Percentiles rank a stretch among this genome's conserved stretches.
phyloP scores from a whole-genome alignment of 2,888 invertebrate genomes.

The Tachina grossa region DNA sequence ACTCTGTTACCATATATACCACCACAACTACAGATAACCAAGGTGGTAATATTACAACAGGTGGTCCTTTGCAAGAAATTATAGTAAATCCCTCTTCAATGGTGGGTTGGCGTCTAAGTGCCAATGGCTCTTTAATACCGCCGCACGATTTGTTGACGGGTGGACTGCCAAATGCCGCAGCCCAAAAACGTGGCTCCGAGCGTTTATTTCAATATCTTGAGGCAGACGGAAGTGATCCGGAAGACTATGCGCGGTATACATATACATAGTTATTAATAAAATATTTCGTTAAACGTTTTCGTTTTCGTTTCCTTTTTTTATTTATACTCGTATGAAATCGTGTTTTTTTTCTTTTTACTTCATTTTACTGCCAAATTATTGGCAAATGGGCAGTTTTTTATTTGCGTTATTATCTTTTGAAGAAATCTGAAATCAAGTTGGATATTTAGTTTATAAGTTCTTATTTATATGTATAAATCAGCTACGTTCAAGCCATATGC shows the following conservation, averaged over 20 bases:
- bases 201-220: constrained; percentile 89
- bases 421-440: background rate
- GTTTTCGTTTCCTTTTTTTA: background rate
- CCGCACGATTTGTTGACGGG: constrained; percentile 82
- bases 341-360: constrained; percentile 36
- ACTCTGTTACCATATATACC: constrained; percentile 81
- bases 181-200: constrained; percentile 86
- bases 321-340: background rate
- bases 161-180: constrained; percentile 80
- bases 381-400: constrained; percentile 4
- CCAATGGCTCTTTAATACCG: constrained; percentile 82
- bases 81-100: constrained; percentile 82
- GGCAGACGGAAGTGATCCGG: constrained; percentile 89
- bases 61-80: constrained; percentile 82
- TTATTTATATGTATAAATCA: background rate
- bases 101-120: constrained; percentile 83
- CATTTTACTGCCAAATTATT: constrained; percentile 21
- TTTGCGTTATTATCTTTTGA: background rate
- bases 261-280: background rate
- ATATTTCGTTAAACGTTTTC: constrained; percentile 1
- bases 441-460: background rate
- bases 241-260: constrained; percentile 83
- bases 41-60: constrained; percentile 77
- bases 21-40: constrained; percentile 81
- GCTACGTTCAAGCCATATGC: too few species aligned